These are phyloP conservation scores for Polymixis lichenea DNA, from an alignment of 2,888 invertebrate species.

Conservation along the genomic window DNA sequence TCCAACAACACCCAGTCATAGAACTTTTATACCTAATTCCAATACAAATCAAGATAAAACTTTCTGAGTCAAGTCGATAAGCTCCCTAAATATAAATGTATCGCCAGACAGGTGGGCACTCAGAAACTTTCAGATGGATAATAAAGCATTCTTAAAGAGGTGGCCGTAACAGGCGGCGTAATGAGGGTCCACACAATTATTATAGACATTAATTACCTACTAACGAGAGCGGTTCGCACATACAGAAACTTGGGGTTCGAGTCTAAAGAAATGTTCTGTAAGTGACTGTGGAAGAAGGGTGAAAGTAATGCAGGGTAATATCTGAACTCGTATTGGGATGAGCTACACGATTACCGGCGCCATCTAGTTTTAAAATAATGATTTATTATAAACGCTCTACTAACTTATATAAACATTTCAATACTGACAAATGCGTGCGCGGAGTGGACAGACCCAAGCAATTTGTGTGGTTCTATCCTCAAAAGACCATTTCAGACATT, in stretches of 20 bases:
- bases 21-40: neutral
- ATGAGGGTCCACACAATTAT: conserved; percentile 79
- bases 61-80: conserved; percentile 10
- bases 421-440: too few relatives aligned
- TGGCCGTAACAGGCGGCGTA: conserved; percentile 70
- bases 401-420: too few relatives aligned
- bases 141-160: conserved; percentile 77
- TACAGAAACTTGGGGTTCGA: conserved; percentile 41
- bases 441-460: too few relatives aligned
- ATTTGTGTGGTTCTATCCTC: too few relatives aligned
- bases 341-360: too few relatives aligned
- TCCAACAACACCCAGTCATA: conserved; percentile 5
- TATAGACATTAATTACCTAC: conserved; percentile 76
- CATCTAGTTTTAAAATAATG: too few relatives aligned
- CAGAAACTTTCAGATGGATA: conserved; percentile 63
- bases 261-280: conserved; percentile 26
- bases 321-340: neutral
- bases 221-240: conserved; percentile 61
- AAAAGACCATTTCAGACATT: too few relatives aligned
- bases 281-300: conserved; percentile 5
- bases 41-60: neutral
- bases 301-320: conserved; percentile 9
- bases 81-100: conserved; percentile 51
- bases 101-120: conserved; percentile 64
- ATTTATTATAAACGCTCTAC: too few relatives aligned